Conservation (phyloP, 1,140 invertebrate species). For the Pseudomyrmex dendroicus region DNA sequence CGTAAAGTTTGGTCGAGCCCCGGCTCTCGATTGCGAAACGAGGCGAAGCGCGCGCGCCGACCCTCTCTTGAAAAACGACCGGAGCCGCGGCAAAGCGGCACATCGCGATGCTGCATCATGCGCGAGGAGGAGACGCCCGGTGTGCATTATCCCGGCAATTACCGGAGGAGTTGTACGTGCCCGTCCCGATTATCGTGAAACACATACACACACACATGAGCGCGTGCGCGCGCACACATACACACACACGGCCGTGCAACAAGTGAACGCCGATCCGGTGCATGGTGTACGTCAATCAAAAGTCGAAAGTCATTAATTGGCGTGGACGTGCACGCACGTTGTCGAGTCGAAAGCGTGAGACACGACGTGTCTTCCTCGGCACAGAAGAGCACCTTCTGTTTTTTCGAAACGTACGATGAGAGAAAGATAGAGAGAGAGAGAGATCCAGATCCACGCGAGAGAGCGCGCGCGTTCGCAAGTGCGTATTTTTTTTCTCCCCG, state of each 20-base stretch:
- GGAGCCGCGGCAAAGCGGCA: not conserved
- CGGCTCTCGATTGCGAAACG: slow-evolving; percentile 48
- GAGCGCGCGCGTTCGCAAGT: slow-evolving; percentile 8
- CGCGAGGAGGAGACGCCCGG: slow-evolving; percentile 36
- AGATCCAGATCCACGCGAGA: slow-evolving; percentile 36
- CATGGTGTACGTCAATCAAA: slow-evolving; percentile 67
- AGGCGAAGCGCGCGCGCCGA: slow-evolving; percentile 8
- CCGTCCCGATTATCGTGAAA: slow-evolving; percentile 64
- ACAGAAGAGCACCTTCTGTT: slow-evolving; percentile 9
- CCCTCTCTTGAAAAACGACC: slow-evolving; percentile 18
- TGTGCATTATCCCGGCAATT: slow-evolving; percentile 60
- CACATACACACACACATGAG: not conserved
- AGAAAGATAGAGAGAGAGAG: not conserved
- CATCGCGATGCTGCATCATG: slow-evolving; percentile 35
- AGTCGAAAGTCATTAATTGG: slow-evolving; percentile 73
- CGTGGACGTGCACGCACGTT: slow-evolving; percentile 67
- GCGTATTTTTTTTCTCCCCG: slow-evolving; percentile 20
- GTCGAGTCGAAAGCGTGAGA: slow-evolving; percentile 65
- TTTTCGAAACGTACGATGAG: slow-evolving; percentile 4
- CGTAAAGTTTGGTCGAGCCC: slow-evolving; percentile 38
- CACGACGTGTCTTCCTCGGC: slow-evolving; percentile 52
- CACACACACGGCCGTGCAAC: slow-evolving; percentile 35
- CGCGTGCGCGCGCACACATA: not conserved
- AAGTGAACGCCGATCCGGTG: slow-evolving; percentile 48
- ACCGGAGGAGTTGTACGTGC: slow-evolving; percentile 58